Conservation (phyloP, 1,140 invertebrate genomes). For the Helicoverpa armigera region DNA sequence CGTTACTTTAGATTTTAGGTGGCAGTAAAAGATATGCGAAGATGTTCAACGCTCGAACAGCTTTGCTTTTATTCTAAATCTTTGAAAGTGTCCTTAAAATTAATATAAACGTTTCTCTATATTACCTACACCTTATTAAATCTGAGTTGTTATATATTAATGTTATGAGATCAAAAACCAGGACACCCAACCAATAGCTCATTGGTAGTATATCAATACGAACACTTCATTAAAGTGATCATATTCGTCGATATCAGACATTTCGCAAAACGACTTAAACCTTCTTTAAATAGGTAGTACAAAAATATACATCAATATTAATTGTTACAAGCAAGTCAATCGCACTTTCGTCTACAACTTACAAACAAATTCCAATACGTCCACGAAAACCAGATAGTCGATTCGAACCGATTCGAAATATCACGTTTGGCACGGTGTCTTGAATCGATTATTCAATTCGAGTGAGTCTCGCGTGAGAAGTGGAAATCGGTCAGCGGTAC, state of each 20-base stretch:
- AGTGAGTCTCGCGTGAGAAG: constrained; percentile 70
- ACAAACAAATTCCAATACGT: no score
- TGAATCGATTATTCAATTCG: constrained; percentile 74
- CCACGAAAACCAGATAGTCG: constrained; percentile 12
- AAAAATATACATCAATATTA: no score
- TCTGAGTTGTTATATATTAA: neutral
- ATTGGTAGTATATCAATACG: no score
- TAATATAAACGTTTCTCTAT: neutral
- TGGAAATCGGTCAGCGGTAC: constrained; percentile 72
- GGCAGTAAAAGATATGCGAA: constrained; percentile 40
- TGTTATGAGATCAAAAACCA: neutral
- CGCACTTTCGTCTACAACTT: no score
- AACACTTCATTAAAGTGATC: no score
- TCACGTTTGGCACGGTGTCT: constrained; percentile 47
- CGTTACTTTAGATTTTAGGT: constrained; percentile 47
- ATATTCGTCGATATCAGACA: no score
- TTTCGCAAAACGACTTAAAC: no score
- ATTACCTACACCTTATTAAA: constrained; percentile 24
- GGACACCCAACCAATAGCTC: no score
- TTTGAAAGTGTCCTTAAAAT: constrained; percentile 36
- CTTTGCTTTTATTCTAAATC: constrained; percentile 36
- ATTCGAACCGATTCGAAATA: constrained; percentile 43
- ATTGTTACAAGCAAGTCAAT: no score
- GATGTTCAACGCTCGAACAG: constrained; percentile 42
- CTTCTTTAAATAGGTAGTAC: no score